phyloP scores from a whole-genome alignment of 2,797 vertebrate species.

The Ptychobarbus kaznakovi region DNA sequence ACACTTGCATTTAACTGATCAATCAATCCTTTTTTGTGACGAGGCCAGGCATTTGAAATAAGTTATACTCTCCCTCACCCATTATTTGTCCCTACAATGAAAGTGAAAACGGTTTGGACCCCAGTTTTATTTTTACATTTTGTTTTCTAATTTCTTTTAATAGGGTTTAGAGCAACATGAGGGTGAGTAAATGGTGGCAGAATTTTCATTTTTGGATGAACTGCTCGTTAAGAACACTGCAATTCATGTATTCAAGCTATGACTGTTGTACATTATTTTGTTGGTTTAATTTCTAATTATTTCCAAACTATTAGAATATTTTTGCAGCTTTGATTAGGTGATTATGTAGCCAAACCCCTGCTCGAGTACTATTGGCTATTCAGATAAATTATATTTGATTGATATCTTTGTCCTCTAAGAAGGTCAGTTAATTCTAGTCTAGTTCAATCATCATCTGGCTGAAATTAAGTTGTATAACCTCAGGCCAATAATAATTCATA shows the following conservation, averaged over 20 bases:
- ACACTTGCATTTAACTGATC: background rate
- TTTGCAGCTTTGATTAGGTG: background rate
- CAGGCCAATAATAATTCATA: constrained; percentile 17
- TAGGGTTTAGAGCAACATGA: no score
- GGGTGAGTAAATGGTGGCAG: no score
- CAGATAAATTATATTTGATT: background rate
- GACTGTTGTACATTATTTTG: background rate
- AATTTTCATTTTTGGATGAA: no score
- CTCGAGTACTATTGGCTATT: background rate
- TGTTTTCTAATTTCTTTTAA: no score
- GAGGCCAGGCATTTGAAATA: background rate
- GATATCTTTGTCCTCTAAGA: constrained; percentile 5
- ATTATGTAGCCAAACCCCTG: background rate
- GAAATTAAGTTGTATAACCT: constrained; percentile 21
- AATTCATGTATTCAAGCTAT: background rate
- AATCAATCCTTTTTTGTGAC: background rate
- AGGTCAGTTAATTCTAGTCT: background rate
- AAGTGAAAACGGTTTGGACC: background rate
- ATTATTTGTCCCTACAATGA: no score
- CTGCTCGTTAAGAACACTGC: no score
- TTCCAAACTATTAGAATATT: background rate
- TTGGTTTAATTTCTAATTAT: background rate
- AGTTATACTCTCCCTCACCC: no score
- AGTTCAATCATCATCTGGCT: constrained; percentile 5
- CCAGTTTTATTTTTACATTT: background rate